Evolutionary conservation across 2,888 invertebrate species (phyloP).

Genomic region (Junonia oenone): DNA sequence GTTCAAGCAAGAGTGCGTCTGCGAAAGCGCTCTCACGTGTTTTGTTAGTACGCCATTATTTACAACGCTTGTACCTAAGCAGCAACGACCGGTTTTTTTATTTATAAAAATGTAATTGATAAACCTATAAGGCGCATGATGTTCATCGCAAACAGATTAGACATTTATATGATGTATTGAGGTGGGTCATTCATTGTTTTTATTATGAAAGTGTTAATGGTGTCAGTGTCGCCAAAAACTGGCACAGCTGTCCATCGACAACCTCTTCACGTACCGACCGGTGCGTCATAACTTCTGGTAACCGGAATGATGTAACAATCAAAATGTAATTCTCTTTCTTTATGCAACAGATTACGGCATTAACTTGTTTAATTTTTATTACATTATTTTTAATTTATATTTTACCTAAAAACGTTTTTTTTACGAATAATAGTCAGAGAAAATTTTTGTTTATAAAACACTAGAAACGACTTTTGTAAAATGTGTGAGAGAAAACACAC

Average conservation of each 20-base stretch:
- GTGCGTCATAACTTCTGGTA: slow-evolving; percentile 64
- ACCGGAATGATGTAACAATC: slow-evolving; percentile 57
- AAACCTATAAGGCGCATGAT: not conserved
- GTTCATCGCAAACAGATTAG: not conserved
- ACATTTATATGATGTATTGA: slow-evolving; percentile 10
- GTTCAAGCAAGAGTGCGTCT: slow-evolving; percentile 47
- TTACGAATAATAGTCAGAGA: not conserved
- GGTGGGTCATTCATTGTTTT: slow-evolving; percentile 56
- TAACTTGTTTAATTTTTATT: slow-evolving; percentile 19
- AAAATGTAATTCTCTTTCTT: slow-evolving; percentile 45
- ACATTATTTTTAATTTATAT: not conserved
- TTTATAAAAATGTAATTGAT: not conserved
- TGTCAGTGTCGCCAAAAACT: slow-evolving; percentile 67
- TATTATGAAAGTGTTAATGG: slow-evolving; percentile 60
- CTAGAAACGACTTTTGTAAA: not conserved
- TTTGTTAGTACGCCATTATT: slow-evolving; percentile 21
- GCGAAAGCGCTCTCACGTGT: slow-evolving; percentile 64
- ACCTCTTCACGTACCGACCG: slow-evolving; percentile 46
- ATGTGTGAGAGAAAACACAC: not conserved
- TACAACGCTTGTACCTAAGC: slow-evolving; percentile 15
- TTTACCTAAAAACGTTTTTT: not conserved
- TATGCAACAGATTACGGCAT: slow-evolving; percentile 44
- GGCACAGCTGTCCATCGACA: slow-evolving; percentile 53
- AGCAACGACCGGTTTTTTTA: not conserved
- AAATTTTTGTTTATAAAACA: not conserved